phyloP scores from a whole-genome alignment of 2,113 vertebrate genomes.

The Hypomesus transpacificus region DNA sequence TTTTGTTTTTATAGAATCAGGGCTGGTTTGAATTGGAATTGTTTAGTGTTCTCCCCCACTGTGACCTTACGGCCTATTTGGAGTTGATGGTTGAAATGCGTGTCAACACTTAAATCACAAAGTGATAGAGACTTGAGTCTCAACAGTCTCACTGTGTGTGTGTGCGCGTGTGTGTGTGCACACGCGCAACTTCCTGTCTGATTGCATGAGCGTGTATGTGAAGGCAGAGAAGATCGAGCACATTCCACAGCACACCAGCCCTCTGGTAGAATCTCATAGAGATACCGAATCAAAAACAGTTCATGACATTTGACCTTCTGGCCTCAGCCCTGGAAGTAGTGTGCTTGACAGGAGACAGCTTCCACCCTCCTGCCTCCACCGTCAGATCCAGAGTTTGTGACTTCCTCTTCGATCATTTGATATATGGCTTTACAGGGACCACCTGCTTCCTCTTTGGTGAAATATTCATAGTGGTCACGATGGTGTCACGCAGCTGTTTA shows the following conservation, averaged over 20 bases:
- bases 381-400: background rate
- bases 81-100: conserved; percentile 3
- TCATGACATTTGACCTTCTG: conserved; percentile 9
- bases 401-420: conserved; percentile 1
- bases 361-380: background rate
- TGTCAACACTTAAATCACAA: conserved; percentile 19
- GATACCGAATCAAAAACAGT: conserved; percentile 4
- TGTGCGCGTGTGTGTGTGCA: conserved; percentile 9
- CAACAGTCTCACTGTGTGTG: conserved; percentile 2
- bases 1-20: background rate
- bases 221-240: background rate
- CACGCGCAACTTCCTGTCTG: background rate
- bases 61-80: background rate
- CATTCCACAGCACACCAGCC: background rate
- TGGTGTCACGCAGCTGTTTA: background rate
- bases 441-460: background rate
- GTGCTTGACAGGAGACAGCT: background rate
- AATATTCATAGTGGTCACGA: conserved; percentile 13
- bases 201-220: background rate
- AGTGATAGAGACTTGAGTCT: conserved; percentile 11
- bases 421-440: conserved; percentile 5
- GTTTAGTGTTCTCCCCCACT: background rate
- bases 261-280: background rate
- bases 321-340: background rate
- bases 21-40: background rate